Evolutionary conservation across 2,113 vertebrate species (phyloP).

Genomic region (Noctilio leporinus): DNA sequence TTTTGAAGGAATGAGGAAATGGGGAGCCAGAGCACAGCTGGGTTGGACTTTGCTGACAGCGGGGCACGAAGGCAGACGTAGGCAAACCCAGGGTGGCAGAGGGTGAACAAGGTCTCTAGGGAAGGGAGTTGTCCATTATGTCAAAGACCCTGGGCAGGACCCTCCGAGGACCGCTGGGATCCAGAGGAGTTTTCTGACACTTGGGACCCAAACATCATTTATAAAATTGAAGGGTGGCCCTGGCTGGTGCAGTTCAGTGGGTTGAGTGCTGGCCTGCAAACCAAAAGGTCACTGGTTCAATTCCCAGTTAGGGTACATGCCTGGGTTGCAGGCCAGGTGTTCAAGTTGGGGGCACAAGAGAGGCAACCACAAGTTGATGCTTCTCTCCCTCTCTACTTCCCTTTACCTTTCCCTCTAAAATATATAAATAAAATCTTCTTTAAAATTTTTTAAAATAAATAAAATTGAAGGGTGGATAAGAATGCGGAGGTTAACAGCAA

Average conservation of each 20-base stretch:
- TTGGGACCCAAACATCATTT: not conserved
- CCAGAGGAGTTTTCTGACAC: not conserved
- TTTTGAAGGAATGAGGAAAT: not conserved
- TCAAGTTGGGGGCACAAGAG: too few relatives aligned
- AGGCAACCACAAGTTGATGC: too few relatives aligned
- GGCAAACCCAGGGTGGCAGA: not conserved
- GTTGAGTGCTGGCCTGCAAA: too few relatives aligned
- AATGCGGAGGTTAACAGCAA: not conserved
- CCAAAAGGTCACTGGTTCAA: too few relatives aligned
- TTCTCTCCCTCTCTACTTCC: too few relatives aligned
- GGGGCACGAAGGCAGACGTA: not conserved
- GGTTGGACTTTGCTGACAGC: not conserved
- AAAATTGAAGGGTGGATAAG: not conserved
- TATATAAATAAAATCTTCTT: too few relatives aligned
- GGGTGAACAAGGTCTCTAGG: not conserved
- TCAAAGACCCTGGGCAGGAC: not conserved
- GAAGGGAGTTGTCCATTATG: not conserved
- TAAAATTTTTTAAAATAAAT: too few relatives aligned
- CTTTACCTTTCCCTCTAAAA: too few relatives aligned
- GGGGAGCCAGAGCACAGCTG: not conserved
- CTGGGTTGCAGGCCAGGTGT: too few relatives aligned
- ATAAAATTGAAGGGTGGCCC: not conserved
- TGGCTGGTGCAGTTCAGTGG: too few relatives aligned
- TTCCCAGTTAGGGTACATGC: too few relatives aligned
- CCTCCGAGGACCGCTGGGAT: not conserved